Evolutionary conservation across 1,140 invertebrate genomes (phyloP).

Genomic region (Pogonomyrmex barbatus): DNA sequence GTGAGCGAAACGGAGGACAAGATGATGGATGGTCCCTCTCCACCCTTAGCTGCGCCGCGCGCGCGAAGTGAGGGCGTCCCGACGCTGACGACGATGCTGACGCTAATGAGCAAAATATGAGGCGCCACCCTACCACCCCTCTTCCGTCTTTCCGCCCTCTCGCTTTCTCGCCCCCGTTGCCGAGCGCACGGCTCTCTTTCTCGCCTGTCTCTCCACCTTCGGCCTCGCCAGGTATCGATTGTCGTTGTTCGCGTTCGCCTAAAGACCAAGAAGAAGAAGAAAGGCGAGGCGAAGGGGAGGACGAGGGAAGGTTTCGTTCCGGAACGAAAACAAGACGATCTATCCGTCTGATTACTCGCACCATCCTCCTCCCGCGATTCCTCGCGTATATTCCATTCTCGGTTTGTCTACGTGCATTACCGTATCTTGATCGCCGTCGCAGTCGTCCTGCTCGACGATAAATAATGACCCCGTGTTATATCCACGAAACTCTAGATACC

Average conservation of each 20-base stretch:
- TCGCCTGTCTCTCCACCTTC: constrained; percentile 62
- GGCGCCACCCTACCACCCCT: constrained; percentile 78
- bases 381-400: constrained; percentile 52
- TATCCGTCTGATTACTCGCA: constrained; percentile 71
- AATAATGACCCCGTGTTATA: constrained; percentile 23
- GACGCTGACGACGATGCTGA: constrained; percentile 84
- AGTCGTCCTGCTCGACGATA: constrained; percentile 34
- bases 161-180: constrained; percentile 55
- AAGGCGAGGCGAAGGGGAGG: background rate
- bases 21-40: constrained; percentile 85
- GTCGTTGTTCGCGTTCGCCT: constrained; percentile 74
- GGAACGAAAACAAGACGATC: constrained; percentile 72
- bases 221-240: constrained; percentile 81
- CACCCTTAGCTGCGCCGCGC: constrained; percentile 76
- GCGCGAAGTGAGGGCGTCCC: constrained; percentile 81
- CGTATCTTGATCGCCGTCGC: constrained; percentile 45
- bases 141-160: constrained; percentile 60
- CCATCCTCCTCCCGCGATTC: constrained; percentile 25
- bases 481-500: constrained; percentile 31
- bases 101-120: constrained; percentile 86
- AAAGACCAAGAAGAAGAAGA: constrained; percentile 72
- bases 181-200: constrained; percentile 61
- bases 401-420: constrained; percentile 54
- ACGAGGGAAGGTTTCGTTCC: constrained; percentile 47
- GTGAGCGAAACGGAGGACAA: constrained; percentile 81